These are phyloP conservation scores for Mixornis gularis DNA, from an alignment of 2,113 vertebrate species.

Conservation along the genomic window DNA sequence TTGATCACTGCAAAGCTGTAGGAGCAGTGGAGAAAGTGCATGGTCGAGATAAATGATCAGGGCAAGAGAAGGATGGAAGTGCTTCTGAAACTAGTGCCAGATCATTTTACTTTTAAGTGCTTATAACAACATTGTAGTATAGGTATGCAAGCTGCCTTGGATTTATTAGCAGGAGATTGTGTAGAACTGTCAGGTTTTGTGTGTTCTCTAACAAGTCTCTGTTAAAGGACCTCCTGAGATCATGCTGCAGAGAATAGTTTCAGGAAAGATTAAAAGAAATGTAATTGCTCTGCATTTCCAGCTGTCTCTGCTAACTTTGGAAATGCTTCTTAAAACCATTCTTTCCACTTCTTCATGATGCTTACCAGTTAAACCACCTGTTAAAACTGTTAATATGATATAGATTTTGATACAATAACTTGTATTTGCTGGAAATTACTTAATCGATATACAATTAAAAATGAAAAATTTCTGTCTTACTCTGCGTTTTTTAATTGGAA, in stretches of 20 bases:
- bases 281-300: not conserved
- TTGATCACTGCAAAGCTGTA: not conserved
- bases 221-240: not conserved
- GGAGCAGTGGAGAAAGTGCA: not conserved
- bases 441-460: not conserved
- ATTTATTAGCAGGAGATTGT: not conserved
- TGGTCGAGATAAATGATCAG: not conserved
- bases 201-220: not conserved
- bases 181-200: not conserved
- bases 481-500: not conserved
- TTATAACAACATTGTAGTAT: not conserved
- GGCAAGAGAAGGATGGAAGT: not conserved
- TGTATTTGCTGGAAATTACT: not conserved
- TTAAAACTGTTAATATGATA: not conserved
- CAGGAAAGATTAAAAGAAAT: not conserved
- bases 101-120: not conserved
- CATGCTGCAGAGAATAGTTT: not conserved
- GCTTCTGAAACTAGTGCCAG: not conserved
- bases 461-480: not conserved
- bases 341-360: not conserved
- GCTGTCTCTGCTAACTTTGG: not conserved
- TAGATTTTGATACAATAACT: not conserved
- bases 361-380: not conserved
- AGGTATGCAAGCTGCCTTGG: not conserved
- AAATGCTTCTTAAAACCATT: not conserved